These are phyloP conservation scores for Drosophila funebris DNA, from an alignment of 1,140 invertebrate genomes.

Conservation along the genomic window DNA sequence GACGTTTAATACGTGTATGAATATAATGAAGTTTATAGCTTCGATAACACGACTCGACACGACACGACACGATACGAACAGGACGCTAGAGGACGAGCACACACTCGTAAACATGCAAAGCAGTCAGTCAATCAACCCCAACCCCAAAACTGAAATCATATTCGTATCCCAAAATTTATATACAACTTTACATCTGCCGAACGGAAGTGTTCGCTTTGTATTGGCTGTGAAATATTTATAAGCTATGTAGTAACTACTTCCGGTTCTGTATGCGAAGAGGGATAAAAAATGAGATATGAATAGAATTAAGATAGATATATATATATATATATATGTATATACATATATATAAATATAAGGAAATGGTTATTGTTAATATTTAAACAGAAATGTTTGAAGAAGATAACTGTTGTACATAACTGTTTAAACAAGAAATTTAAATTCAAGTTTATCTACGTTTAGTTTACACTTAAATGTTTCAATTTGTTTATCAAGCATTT, in stretches of 20 bases:
- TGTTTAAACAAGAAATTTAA: too few species aligned
- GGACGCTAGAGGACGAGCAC: not conserved
- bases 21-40: constrained; percentile 73
- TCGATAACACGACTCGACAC: constrained; percentile 14
- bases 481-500: too few species aligned
- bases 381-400: too few species aligned
- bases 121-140: constrained; percentile 58
- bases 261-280: constrained; percentile 24
- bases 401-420: too few species aligned
- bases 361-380: too few species aligned
- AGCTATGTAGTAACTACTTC: constrained; percentile 52
- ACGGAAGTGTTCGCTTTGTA: constrained; percentile 69
- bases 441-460: too few species aligned
- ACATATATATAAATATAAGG: too few species aligned
- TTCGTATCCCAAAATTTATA: constrained; percentile 28
- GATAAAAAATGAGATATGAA: not conserved
- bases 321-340: too few species aligned
- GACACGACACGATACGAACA: not conserved
- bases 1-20: constrained; percentile 70
- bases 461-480: too few species aligned
- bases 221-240: constrained; percentile 71
- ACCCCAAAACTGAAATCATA: not conserved
- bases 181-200: constrained; percentile 53
- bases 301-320: too few species aligned
- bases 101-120: constrained; percentile 32